Percentiles rank a stretch among this genome's conserved stretches.
These are phyloP conservation scores for Philaenus spumarius DNA, from an alignment of 1,140 invertebrate genomes.

Conservation along the genomic window DNA sequence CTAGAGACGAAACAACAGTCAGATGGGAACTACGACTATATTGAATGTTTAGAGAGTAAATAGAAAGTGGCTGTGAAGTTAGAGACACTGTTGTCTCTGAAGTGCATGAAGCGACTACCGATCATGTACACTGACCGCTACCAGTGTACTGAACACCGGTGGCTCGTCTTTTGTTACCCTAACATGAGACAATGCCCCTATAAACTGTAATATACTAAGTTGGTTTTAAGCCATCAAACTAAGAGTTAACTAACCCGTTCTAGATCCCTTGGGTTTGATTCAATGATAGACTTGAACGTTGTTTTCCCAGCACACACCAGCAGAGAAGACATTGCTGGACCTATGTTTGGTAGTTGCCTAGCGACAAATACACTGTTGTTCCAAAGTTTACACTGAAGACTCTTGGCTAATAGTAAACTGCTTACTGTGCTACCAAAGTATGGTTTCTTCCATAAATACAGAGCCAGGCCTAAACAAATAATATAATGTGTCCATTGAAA, in stretches of 20 bases:
- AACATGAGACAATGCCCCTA: too few species aligned
- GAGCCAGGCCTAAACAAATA: conserved; percentile 17
- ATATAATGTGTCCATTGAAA: too few species aligned
- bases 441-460: conserved; percentile 30
- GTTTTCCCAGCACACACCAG: conserved; percentile 58
- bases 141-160: too few species aligned
- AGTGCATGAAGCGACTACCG: conserved; percentile 35
- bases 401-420: conserved; percentile 55
- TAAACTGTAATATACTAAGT: conserved; percentile 23
- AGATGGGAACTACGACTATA: too few species aligned
- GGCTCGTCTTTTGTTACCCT: too few species aligned
- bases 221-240: conserved; percentile 36
- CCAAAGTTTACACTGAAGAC: conserved; percentile 60
- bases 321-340: conserved; percentile 52
- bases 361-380: conserved; percentile 64
- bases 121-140: too few species aligned
- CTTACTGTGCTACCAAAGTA: conserved; percentile 47
- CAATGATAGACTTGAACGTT: conserved; percentile 54
- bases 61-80: too few species aligned
- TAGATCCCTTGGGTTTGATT: conserved; percentile 62
- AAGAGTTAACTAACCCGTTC: conserved; percentile 61
- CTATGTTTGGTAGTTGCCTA: conserved; percentile 64
- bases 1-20: too few species aligned
- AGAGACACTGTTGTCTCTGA: too few species aligned
- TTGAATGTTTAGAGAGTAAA: too few species aligned